Evolutionary conservation across 2,888 invertebrate genomes (phyloP).

Genomic region (Blera fallax): DNA sequence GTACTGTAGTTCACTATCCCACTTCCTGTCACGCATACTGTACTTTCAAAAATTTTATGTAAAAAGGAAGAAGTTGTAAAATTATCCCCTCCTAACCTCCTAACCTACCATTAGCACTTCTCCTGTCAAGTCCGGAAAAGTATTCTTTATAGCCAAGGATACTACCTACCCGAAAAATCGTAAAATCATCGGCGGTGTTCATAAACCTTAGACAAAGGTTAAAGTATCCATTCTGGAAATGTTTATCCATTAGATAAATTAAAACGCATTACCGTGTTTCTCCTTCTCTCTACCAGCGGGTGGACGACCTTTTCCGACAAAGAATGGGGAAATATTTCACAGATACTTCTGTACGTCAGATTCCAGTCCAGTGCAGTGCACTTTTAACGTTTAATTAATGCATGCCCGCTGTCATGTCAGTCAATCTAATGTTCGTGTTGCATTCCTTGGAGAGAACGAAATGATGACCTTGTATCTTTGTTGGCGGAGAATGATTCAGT

Average conservation of each 20-base stretch:
- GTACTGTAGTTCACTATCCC: too few relatives aligned
- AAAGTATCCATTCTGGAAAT: not conserved
- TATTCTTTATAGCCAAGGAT: not conserved
- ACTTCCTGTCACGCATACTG: not conserved
- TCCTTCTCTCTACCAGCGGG: not conserved
- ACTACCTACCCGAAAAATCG: not conserved
- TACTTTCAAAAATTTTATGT: not conserved
- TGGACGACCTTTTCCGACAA: slow-evolving; percentile 37
- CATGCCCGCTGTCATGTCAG: not conserved
- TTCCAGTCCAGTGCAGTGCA: slow-evolving; percentile 30
- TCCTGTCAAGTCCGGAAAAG: not conserved
- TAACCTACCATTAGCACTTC: slow-evolving; percentile 16
- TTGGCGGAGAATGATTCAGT: not conserved
- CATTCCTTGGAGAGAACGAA: not conserved
- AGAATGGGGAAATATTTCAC: slow-evolving; percentile 26
- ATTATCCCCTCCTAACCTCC: slow-evolving; percentile 14
- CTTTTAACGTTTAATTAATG: slow-evolving; percentile 33
- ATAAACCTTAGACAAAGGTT: not conserved
- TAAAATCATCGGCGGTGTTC: not conserved
- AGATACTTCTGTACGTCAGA: slow-evolving; percentile 2
- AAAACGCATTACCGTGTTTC: slow-evolving; percentile 13
- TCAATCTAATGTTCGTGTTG: slow-evolving; percentile 6
- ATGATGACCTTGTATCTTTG: slow-evolving; percentile 27
- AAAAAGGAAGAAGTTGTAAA: slow-evolving; percentile 14
- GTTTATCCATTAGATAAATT: slow-evolving; percentile 1